phyloP scores from a whole-genome alignment of 2,888 invertebrate genomes.

The Archips xylosteana region DNA sequence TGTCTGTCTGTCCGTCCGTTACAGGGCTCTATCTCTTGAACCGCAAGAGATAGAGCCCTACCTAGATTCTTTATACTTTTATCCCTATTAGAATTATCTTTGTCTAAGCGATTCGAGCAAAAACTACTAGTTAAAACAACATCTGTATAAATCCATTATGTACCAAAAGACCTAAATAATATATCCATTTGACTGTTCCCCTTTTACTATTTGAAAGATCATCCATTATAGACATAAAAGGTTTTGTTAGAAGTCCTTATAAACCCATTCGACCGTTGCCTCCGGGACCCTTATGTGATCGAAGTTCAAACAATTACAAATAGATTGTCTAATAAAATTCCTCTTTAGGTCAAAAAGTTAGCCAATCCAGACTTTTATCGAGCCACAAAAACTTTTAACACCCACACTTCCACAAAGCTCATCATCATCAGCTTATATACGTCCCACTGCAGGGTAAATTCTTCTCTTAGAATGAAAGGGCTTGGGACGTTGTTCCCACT shows the following conservation, averaged over 20 bases:
- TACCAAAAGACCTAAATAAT: constrained; percentile 60
- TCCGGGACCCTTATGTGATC: constrained; percentile 11
- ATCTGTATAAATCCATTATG: constrained; percentile 67
- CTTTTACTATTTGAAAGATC: constrained; percentile 69
- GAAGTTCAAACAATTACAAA: constrained; percentile 38
- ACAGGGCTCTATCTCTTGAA: too few species aligned
- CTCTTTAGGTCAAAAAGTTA: background rate
- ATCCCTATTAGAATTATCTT: constrained; percentile 33
- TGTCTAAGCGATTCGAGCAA: constrained; percentile 63
- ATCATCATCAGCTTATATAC: too few species aligned
- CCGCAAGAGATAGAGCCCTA: too few species aligned
- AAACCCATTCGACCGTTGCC: constrained; percentile 28
- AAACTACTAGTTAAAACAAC: constrained; percentile 50
- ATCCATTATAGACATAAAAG: constrained; percentile 70
- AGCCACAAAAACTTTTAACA: background rate
- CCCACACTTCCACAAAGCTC: background rate
- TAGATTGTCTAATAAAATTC: constrained; percentile 26
- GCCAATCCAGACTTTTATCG: background rate
- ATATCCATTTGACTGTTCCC: constrained; percentile 61
- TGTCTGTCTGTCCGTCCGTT: too few species aligned
- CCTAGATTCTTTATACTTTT: too few species aligned
- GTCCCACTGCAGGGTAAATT: too few species aligned
- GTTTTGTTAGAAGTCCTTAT: constrained; percentile 50
- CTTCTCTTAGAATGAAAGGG: too few species aligned
- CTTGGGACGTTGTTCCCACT: too few species aligned